Percentiles rank a stretch among this genome's conserved stretches.
Evolutionary conservation across 2,113 vertebrate species (phyloP).

Genomic region (Sylvietta virens): DNA sequence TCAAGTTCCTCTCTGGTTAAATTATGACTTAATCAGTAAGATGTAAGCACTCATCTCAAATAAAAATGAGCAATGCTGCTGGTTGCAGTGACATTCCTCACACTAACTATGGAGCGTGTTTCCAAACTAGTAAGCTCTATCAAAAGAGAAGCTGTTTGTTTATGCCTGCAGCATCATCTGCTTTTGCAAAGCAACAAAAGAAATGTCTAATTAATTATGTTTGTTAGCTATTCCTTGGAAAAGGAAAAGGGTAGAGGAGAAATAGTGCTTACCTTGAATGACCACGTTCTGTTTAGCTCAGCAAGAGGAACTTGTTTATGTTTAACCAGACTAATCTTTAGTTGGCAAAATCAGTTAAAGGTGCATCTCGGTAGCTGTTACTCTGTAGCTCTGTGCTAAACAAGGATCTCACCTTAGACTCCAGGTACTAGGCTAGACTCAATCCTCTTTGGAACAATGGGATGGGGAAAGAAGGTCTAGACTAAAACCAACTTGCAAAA

Average conservation of each 20-base stretch:
- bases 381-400: background rate
- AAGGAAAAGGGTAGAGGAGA: background rate
- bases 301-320: background rate
- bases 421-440: background rate
- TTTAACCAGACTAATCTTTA: background rate
- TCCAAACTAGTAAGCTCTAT: background rate
- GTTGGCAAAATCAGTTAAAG: background rate
- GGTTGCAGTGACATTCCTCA: background rate
- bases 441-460: background rate
- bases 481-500: background rate
- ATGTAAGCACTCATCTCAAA: background rate
- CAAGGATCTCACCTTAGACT: background rate
- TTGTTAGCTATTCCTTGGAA: background rate
- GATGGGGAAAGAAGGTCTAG: background rate
- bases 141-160: constrained; percentile 20
- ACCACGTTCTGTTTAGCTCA: background rate
- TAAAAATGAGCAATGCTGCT: background rate
- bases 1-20: background rate
- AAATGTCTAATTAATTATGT: background rate
- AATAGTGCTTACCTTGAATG: background rate
- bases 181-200: background rate
- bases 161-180: background rate
- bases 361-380: background rate
- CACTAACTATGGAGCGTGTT: background rate
- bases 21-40: background rate